phyloP scores from a whole-genome alignment of 2,797 vertebrate species.

The Margarornis squamiger region DNA sequence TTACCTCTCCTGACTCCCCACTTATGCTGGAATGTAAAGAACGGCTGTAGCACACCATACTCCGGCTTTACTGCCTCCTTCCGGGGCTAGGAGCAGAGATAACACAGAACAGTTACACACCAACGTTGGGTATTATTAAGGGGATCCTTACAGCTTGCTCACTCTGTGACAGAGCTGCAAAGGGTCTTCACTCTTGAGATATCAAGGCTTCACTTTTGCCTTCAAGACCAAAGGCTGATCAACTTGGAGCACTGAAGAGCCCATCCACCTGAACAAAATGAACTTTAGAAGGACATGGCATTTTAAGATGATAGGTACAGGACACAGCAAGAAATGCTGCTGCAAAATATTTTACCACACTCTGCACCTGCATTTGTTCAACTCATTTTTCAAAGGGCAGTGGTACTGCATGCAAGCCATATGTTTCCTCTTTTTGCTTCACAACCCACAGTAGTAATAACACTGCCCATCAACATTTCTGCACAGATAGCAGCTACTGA shows the following conservation, averaged over 20 bases:
- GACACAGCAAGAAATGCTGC: not conserved
- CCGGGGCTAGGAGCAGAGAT: not conserved
- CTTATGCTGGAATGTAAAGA: not conserved
- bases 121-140: not conserved
- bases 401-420: rapidly evolving
- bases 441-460: not conserved
- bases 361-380: not conserved
- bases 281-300: not conserved
- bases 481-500: not conserved
- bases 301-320: not conserved
- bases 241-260: not conserved
- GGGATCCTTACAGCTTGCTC: not conserved
- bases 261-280: not conserved
- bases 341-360: not conserved
- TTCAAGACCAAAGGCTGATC: not conserved
- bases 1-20: not conserved
- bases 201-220: not conserved
- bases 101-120: not conserved
- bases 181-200: not conserved
- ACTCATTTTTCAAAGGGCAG: not conserved
- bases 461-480: not conserved
- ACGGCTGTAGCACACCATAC: not conserved
- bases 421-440: not conserved
- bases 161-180: not conserved
- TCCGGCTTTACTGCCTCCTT: not conserved